A percentile compares a stretch with the other conserved stretches of the same genome.
Evolutionary conservation across 2,797 vertebrate species (phyloP).

Genomic region (Triplophysa bombifrons): DNA sequence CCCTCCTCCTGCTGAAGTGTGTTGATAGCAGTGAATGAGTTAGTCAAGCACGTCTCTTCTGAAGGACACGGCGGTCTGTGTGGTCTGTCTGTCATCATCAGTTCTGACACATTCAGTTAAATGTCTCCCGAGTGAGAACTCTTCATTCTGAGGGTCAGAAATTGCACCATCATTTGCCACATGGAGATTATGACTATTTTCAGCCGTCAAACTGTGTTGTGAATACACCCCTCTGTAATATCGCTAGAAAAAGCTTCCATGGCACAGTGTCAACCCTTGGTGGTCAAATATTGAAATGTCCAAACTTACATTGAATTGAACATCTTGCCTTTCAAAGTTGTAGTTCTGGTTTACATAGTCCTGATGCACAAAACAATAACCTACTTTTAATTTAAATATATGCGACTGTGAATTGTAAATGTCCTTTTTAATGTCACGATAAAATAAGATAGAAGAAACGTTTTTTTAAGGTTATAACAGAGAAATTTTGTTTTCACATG

Average conservation of each 20-base stretch:
- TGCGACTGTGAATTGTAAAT: no score
- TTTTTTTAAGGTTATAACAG: no score
- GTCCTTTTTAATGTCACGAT: no score
- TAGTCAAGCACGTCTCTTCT: conserved; percentile 53
- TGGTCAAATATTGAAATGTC: no score
- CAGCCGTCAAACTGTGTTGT: conserved; percentile 51
- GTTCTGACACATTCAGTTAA: conserved; percentile 65
- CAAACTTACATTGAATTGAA: no score
- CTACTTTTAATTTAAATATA: no score
- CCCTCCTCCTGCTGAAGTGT: conserved; percentile 45
- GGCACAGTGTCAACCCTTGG: background rate
- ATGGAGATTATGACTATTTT: conserved; percentile 74
- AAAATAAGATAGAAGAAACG: no score
- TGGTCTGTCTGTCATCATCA: conserved; percentile 61
- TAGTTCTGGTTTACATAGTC: background rate
- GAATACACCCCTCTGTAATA: conserved; percentile 13
- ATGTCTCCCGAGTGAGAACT: conserved; percentile 39
- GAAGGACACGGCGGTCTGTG: conserved; percentile 53
- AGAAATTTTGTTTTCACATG: background rate
- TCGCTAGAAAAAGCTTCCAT: conserved; percentile 4
- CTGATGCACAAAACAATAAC: background rate
- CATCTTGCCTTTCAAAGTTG: background rate
- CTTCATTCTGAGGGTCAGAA: conserved; percentile 23
- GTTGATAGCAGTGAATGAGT: conserved; percentile 64
- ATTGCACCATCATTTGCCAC: conserved; percentile 63